Base-by-base conservation (phyloP, 2,113 vertebrate genomes). In the Brachirus orientalis region DNA sequence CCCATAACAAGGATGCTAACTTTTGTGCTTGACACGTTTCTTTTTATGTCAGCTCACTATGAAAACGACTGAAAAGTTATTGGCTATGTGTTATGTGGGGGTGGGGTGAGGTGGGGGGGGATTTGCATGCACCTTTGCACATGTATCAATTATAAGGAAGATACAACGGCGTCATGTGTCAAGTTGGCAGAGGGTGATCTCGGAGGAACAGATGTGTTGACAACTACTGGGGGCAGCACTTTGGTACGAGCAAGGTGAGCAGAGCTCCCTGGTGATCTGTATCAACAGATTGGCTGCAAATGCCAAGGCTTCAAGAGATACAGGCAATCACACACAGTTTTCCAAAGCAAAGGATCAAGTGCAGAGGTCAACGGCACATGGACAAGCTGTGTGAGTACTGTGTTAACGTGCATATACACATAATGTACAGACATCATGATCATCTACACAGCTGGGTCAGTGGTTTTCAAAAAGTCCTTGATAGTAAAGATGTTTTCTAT, bases 231-330 rank as follows among this genome's bases (percentile, higher is more conserved):
- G 89, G 87, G 90, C 87, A 89, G 87, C 86, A 89, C 91, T 94
- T 94, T 93, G 92, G 92, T 93, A 91, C 77, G 82, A 92, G 90
- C 91, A 46, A 85, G 88, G 80, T 79, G 89, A 88, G 87, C 85
- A 68, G 78, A 83, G 83, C 86, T 84, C 82, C 80, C 87, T 77
- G 60, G 79, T 86, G 88, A 83, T 79, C 82, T 59, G 70, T 74
- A 78, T 89, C 85, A 56, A 83, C 64, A 70, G 83, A 83, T 87
- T 76, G 84, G 72, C 76, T 59, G 69, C 72, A 73, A 73, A 72
- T 11, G 79, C 82, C 84, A 73, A 80, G 77, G 86, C 87, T 86
- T 89, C 63, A 69, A 65, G 65, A 79, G 85, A 84, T 79, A 82
- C 84, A 69, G 80, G 73, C 73, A 70, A 84, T 80, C 79, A 63